Conservation (phyloP, 2,888 invertebrate species). For the Tholera decimalis region DNA sequence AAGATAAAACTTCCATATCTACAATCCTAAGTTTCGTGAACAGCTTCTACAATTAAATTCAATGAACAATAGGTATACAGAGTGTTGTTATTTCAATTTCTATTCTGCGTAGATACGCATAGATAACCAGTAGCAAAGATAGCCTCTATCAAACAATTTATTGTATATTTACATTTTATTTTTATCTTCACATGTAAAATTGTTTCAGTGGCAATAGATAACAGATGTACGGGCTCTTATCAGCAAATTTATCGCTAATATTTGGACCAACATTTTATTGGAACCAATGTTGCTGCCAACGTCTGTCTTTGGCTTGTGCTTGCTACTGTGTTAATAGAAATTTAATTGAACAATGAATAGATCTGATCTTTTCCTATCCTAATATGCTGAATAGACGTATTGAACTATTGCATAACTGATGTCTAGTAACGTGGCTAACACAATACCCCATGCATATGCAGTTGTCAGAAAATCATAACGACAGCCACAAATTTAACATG, state of each 20-base stretch:
- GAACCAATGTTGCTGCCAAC: slow-evolving; percentile 37
- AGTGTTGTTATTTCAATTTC: slow-evolving; percentile 39
- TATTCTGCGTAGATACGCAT: slow-evolving; percentile 35
- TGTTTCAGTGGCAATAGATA: slow-evolving; percentile 77
- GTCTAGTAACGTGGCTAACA: too few species aligned
- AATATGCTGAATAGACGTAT: too few species aligned
- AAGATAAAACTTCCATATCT: background rate
- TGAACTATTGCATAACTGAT: too few species aligned
- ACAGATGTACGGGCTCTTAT: slow-evolving; percentile 73
- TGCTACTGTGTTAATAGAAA: background rate
- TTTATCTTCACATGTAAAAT: slow-evolving; percentile 74
- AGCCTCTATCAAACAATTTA: slow-evolving; percentile 47
- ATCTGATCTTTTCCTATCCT: too few species aligned
- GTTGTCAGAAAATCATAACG: too few species aligned
- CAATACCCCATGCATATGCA: too few species aligned
- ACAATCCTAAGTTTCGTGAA: background rate
- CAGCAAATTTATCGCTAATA: slow-evolving; percentile 60
- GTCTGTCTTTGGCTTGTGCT: background rate
- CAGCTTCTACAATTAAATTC: background rate
- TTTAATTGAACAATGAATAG: too few species aligned
- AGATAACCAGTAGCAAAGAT: slow-evolving; percentile 43
- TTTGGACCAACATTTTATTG: slow-evolving; percentile 39
- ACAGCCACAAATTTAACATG: too few species aligned
- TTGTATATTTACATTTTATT: slow-evolving; percentile 62
- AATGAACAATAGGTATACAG: slow-evolving; percentile 7